These are phyloP conservation scores for Nyctereutes procyonoides DNA, from an alignment of 2,113 vertebrate genomes.

Conservation along the genomic window DNA sequence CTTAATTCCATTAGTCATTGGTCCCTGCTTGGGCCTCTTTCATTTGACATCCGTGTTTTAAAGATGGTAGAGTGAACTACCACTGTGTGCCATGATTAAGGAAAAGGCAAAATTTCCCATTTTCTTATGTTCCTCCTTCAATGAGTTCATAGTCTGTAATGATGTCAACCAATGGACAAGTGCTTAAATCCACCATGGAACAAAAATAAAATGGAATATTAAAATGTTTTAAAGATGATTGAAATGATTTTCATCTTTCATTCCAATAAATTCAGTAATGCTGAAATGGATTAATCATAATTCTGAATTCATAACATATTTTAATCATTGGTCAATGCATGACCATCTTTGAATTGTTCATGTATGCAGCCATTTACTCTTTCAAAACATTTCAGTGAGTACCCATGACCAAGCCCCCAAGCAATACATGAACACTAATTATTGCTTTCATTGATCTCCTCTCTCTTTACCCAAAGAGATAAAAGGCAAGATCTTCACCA, in stretches of 20 bases:
- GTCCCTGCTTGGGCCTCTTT: background rate
- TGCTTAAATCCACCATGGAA: background rate
- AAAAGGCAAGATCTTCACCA: background rate
- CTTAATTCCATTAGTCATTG: rapidly evolving
- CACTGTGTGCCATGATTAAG: background rate
- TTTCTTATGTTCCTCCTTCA: background rate
- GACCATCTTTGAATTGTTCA: background rate
- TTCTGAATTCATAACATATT: background rate
- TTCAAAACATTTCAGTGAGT: background rate
- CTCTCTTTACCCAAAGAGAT: background rate
- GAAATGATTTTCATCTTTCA: background rate
- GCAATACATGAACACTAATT: background rate
- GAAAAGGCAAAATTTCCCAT: background rate
- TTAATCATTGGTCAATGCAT: too few species aligned
- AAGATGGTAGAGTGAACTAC: background rate
- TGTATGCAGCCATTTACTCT: background rate
- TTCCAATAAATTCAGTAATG: background rate
- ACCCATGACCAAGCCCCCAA: too few species aligned
- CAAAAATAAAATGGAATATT: background rate
- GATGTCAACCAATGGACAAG: background rate
- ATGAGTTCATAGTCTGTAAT: background rate
- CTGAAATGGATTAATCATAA: background rate
- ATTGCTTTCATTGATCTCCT: background rate
- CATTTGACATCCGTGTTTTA: background rate
- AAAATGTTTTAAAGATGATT: background rate